A percentile compares a stretch with the other conserved stretches of the same genome.
Evolutionary conservation across 2,888 invertebrate species (phyloP).

Genomic region (Gymnoscelis rufifasciata): DNA sequence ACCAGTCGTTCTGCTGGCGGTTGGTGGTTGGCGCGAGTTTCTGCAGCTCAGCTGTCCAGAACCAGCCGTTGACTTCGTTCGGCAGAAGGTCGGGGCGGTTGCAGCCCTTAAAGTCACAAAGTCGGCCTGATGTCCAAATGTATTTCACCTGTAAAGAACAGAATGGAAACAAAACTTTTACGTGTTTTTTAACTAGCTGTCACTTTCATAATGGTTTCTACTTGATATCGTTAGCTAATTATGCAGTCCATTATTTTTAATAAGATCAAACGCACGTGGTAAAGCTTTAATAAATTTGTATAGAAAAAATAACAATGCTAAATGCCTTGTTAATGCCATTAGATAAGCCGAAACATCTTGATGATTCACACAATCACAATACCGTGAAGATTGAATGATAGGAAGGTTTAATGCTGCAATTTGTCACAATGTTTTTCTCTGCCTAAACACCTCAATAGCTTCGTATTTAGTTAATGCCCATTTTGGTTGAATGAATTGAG

Average conservation of each 20-base stretch:
- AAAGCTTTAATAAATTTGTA: not conserved
- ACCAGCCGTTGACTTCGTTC: constrained; percentile 90
- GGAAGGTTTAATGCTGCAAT: constrained; percentile 31
- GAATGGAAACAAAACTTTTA: not conserved
- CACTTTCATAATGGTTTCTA: no score
- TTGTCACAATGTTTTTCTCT: constrained; percentile 40
- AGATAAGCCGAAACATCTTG: constrained; percentile 36
- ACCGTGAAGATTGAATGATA: constrained; percentile 33
- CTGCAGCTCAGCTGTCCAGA: constrained; percentile 93
- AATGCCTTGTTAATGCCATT: constrained; percentile 34
- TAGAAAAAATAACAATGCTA: constrained; percentile 38
- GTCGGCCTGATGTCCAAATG: constrained; percentile 94
- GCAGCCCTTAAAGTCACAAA: constrained; percentile 94
- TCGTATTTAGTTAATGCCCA: constrained; percentile 34
- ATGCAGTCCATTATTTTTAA: not conserved
- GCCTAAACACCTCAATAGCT: constrained; percentile 19
- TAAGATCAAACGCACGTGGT: no score
- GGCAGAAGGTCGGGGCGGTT: constrained; percentile 91
- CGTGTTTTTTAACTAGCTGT: not conserved
- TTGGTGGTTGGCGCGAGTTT: constrained; percentile 90
- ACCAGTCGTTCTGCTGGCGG: constrained; percentile 92
- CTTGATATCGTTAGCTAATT: not conserved
- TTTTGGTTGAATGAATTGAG: constrained; percentile 38
- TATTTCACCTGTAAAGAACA: constrained; percentile 83
- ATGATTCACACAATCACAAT: constrained; percentile 43